These are phyloP conservation scores for Meles meles DNA, from an alignment of 2,113 vertebrate genomes.

Conservation along the genomic window DNA sequence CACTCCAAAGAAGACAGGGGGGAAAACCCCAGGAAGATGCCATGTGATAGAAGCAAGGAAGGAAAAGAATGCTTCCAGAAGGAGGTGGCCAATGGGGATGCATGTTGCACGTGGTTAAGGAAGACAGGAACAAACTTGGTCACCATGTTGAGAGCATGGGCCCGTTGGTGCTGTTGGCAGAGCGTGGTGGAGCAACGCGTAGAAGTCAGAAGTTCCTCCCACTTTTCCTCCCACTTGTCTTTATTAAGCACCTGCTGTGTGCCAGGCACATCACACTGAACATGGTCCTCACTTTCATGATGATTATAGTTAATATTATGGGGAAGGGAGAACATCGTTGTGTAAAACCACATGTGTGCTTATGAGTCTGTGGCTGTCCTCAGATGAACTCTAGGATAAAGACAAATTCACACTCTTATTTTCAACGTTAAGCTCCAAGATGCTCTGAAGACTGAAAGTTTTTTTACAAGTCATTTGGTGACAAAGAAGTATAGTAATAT, in stretches of 20 bases:
- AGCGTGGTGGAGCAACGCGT: rapidly evolving
- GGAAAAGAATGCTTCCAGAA: neutral
- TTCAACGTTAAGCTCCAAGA: neutral
- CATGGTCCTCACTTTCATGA: neutral
- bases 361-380: neutral
- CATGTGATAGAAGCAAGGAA: neutral
- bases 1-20: neutral
- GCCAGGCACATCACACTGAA: neutral
- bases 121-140: neutral
- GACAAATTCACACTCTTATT: neutral
- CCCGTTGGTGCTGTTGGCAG: neutral
- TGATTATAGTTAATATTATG: neutral
- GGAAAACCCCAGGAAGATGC: neutral
- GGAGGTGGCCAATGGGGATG: neutral
- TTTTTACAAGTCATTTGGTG: neutral
- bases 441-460: neutral
- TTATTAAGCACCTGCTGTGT: neutral
- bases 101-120: neutral
- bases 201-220: neutral
- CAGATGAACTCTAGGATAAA: neutral
- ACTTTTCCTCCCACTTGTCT: neutral
- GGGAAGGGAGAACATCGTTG: neutral
- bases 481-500: neutral
- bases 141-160: neutral
- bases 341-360: neutral